These are phyloP conservation scores for Aricia agestis DNA, from an alignment of 1,140 invertebrate genomes.

Conservation along the genomic window DNA sequence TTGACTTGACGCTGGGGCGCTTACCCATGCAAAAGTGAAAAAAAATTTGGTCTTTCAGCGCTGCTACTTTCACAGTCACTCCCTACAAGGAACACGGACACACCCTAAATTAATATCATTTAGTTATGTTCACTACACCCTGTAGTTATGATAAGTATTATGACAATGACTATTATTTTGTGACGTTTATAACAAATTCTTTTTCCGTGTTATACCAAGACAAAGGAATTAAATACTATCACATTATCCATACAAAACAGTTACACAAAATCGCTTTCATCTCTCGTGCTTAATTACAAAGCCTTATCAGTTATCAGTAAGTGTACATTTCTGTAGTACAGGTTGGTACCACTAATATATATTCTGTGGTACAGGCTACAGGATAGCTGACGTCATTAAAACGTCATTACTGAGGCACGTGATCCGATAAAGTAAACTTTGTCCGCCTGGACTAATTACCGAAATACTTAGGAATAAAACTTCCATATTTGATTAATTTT, in stretches of 20 bases:
- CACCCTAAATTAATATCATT: too few relatives aligned
- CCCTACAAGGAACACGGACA: too few relatives aligned
- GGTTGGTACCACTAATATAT: too few relatives aligned
- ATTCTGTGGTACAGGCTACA: neutral
- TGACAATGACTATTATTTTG: neutral
- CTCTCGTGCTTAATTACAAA: neutral
- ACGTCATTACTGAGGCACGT: constrained; percentile 4
- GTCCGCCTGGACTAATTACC: constrained; percentile 1
- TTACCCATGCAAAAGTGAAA: too few relatives aligned
- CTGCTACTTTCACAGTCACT: too few relatives aligned
- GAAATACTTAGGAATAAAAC: constrained; percentile 8
- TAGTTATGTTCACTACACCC: too few relatives aligned
- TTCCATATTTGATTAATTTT: constrained; percentile 11
- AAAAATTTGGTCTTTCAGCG: too few relatives aligned
- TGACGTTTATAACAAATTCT: neutral
- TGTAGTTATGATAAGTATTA: too few relatives aligned
- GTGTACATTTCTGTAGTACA: constrained; percentile 6
- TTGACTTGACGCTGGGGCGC: too few relatives aligned
- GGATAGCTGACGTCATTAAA: constrained; percentile 4
- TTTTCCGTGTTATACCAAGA: neutral
- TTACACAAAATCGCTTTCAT: constrained; percentile 2
- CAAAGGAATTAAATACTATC: neutral
- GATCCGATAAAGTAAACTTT: constrained; percentile 12
- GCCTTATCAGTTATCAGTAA: neutral
- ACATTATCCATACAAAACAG: neutral